phyloP scores from a whole-genome alignment of 1,140 invertebrate species.

The Macrocentrus cingulum region DNA sequence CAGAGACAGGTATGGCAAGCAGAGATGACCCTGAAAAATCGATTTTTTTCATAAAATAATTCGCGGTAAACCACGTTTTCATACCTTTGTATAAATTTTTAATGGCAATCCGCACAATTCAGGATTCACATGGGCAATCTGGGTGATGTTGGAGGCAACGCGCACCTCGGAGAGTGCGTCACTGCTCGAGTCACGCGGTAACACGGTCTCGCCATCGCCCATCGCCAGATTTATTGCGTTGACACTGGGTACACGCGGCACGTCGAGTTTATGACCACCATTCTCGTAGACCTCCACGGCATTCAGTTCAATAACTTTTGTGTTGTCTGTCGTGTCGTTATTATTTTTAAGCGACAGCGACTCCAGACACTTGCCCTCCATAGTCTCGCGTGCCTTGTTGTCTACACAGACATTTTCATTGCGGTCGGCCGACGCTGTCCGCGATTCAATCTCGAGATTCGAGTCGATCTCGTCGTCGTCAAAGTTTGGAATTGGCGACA shows the following conservation, averaged over 20 bases:
- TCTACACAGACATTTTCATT: constrained; percentile 44
- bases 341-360: constrained; percentile 34
- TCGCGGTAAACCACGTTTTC: neutral
- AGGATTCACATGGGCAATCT: constrained; percentile 66
- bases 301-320: constrained; percentile 41
- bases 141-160: constrained; percentile 56
- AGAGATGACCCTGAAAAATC: constrained; percentile 77
- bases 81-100: constrained; percentile 81
- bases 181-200: constrained; percentile 65
- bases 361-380: constrained; percentile 48
- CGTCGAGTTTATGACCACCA: constrained; percentile 40
- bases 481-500: constrained; percentile 76
- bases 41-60: constrained; percentile 3
- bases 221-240: constrained; percentile 49
- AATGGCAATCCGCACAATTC: constrained; percentile 86
- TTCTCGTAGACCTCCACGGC: constrained; percentile 31
- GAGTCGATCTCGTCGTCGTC: constrained; percentile 52
- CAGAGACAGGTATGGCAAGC: constrained; percentile 93
- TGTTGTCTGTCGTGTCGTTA: constrained; percentile 34
- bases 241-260: constrained; percentile 51
- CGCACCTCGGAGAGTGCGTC: constrained; percentile 64
- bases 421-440: no score
- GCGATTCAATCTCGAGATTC: no score
- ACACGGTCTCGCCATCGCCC: constrained; percentile 55
- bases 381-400: constrained; percentile 53